Conservation (phyloP, 2,113 vertebrate genomes). For the Campylomormyrus tamandua region DNA sequence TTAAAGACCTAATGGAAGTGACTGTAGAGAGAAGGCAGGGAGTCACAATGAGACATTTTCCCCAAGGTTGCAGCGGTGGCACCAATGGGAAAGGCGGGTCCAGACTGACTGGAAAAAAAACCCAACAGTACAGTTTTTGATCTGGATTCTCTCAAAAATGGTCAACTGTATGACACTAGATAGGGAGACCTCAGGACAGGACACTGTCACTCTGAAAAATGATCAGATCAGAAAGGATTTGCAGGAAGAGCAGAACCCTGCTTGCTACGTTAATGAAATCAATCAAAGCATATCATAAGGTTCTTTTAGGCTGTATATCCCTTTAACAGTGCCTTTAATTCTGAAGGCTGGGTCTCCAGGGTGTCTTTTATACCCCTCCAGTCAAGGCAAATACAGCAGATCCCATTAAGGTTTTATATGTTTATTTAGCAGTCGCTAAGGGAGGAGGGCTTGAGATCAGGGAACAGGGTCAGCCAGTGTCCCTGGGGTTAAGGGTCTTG, state of each 20-base stretch:
- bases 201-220: neutral
- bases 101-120: neutral
- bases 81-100: neutral
- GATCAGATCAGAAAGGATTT: neutral
- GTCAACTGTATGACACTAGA: neutral
- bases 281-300: neutral
- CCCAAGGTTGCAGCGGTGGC: neutral
- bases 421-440: neutral
- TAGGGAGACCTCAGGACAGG: neutral
- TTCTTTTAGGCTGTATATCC: neutral
- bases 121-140: neutral
- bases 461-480: neutral
- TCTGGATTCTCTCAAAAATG: neutral
- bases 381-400: neutral
- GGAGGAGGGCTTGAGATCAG: neutral
- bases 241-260: neutral
- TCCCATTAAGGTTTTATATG: neutral
- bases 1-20: neutral
- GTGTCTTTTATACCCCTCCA: neutral
- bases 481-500: neutral
- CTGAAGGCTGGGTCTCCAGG: neutral
- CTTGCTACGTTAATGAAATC: neutral
- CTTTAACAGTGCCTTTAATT: neutral
- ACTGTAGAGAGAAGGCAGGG: neutral
- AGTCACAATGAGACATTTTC: neutral